phyloP scores from a whole-genome alignment of 1,140 invertebrate genomes.

The Microplitis demolitor region DNA sequence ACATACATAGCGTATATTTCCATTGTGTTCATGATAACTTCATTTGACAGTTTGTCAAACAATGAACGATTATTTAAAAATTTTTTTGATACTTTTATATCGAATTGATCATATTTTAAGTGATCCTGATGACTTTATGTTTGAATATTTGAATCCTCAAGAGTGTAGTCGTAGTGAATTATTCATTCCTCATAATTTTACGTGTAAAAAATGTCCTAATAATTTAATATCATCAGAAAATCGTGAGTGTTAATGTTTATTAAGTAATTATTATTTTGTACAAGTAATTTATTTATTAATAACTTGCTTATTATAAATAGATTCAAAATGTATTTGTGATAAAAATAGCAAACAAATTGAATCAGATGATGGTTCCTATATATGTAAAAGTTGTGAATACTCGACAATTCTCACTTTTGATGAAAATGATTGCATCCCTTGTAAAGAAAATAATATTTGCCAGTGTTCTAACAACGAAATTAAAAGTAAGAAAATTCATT shows the following conservation, averaged over 20 bases:
- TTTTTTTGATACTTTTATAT: not conserved
- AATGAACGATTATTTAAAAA: no score
- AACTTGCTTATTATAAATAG: constrained; percentile 32
- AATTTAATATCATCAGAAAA: constrained; percentile 45
- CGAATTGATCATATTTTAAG: not conserved
- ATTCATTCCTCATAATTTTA: constrained; percentile 43
- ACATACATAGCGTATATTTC: no score
- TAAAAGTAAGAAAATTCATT: constrained; percentile 42
- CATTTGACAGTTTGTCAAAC: no score
- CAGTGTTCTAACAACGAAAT: constrained; percentile 49
- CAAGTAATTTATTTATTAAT: not conserved
- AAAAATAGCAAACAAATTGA: constrained; percentile 44
- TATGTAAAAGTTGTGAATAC: constrained; percentile 44
- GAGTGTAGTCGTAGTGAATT: constrained; percentile 46
- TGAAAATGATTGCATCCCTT: constrained; percentile 50
- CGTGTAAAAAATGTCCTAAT: constrained; percentile 45
- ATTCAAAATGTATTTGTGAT: constrained; percentile 44
- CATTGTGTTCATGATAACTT: no score
- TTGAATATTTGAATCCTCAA: constrained; percentile 40
- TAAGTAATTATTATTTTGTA: no score
- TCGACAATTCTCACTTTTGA: constrained; percentile 47
- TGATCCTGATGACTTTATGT: constrained; percentile 29
- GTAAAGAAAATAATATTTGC: constrained; percentile 42
- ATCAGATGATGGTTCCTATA: constrained; percentile 38
- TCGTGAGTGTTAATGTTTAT: constrained; percentile 38